These are phyloP conservation scores for Odocoileus hemionus DNA, from an alignment of 2,113 vertebrate species.

Conservation along the genomic window DNA sequence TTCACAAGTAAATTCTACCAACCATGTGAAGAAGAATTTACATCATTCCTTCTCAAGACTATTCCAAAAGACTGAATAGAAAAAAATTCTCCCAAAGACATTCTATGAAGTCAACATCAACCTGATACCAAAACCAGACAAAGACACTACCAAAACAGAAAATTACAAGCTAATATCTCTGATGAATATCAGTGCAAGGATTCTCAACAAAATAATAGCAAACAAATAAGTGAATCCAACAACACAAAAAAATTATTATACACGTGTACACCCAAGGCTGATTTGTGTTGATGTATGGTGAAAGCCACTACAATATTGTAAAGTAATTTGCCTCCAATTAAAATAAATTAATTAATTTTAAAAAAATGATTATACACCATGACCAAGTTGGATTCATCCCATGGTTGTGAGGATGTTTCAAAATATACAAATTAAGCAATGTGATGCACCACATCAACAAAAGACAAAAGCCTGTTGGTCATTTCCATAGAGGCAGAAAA, in stretches of 20 bases:
- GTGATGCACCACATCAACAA: background rate
- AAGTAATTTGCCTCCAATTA: background rate
- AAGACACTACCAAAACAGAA: background rate
- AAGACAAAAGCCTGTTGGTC: background rate
- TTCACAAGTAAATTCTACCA: background rate
- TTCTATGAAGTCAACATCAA: background rate
- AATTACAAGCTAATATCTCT: background rate
- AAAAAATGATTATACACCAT: background rate
- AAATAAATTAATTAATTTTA: background rate
- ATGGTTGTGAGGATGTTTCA: background rate
- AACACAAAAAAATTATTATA: background rate
- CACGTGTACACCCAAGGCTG: background rate
- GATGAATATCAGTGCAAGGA: background rate
- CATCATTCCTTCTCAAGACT: background rate
- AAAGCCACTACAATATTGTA: background rate
- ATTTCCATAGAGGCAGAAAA: background rate
- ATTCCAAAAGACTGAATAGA: background rate
- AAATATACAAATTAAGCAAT: background rate
- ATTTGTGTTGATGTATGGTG: fast-evolving
- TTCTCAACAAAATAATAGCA: background rate
- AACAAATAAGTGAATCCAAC: background rate
- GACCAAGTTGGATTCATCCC: background rate
- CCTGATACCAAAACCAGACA: background rate
- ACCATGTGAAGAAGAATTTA: background rate
- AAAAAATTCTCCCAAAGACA: background rate